Evolutionary conservation across 2,888 invertebrate species (phyloP).

Genomic region (Callyntrura sp.): DNA sequence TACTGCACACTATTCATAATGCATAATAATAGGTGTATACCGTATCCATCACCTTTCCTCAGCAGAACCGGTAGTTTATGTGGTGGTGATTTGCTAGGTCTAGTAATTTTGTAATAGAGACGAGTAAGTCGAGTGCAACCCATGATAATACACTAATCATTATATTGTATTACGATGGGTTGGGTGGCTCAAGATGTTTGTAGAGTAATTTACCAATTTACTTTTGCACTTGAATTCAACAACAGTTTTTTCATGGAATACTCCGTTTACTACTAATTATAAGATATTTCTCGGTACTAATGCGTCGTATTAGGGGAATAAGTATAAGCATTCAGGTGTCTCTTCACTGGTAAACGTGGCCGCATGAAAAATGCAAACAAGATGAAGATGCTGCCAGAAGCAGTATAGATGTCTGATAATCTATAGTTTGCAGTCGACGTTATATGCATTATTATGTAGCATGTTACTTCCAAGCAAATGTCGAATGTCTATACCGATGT

Average conservation of each 20-base stretch:
- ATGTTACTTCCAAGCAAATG: background rate
- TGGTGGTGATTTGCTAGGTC: too few species aligned
- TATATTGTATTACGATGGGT: too few species aligned
- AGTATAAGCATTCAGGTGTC: background rate
- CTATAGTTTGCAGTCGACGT: too few species aligned
- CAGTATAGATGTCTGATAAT: too few species aligned
- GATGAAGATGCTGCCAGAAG: background rate
- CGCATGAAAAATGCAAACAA: background rate
- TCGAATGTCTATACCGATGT: too few species aligned
- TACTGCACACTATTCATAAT: background rate
- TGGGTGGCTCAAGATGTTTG: background rate
- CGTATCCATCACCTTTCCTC: too few species aligned
- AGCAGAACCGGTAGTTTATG: too few species aligned
- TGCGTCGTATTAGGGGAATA: background rate
- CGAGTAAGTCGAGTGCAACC: too few species aligned
- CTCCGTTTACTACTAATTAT: background rate
- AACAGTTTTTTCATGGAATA: conserved; percentile 26
- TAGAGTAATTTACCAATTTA: background rate
- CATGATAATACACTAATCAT: too few species aligned
- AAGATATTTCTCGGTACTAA: background rate
- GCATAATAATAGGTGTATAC: too few species aligned
- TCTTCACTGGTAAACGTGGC: background rate
- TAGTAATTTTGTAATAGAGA: too few species aligned
- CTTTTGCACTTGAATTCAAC: background rate
- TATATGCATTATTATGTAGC: too few species aligned